These are phyloP conservation scores for Endotricha flammealis DNA, from an alignment of 2,888 invertebrate genomes.

Conservation along the genomic window DNA sequence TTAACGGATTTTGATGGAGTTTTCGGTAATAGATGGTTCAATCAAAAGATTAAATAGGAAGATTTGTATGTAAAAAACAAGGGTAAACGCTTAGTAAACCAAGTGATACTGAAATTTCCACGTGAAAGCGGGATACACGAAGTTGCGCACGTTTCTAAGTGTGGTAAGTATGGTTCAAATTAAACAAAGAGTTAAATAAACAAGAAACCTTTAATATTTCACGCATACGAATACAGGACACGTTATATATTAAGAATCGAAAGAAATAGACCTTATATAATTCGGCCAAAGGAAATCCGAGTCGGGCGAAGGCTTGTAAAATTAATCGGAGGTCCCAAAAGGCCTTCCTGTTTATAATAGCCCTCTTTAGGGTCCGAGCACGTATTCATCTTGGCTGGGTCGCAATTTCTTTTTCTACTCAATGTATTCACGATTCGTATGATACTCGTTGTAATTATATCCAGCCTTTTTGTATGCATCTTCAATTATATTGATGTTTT, in stretches of 20 bases:
- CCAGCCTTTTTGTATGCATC: background rate
- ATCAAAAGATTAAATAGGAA: too few species aligned
- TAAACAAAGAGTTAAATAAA: too few species aligned
- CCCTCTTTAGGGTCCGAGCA: constrained; percentile 7
- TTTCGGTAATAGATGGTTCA: too few species aligned
- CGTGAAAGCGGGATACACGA: too few species aligned
- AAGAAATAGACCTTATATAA: constrained; percentile 5
- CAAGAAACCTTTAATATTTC: too few species aligned
- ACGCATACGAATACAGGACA: too few species aligned
- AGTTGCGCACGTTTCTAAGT: too few species aligned
- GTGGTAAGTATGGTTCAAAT: too few species aligned
- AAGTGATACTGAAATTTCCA: too few species aligned
- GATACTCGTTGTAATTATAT: constrained; percentile 5
- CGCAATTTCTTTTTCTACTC: background rate
- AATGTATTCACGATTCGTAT: constrained; percentile 1
- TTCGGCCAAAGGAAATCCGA: constrained; percentile 1
- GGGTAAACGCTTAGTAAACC: too few species aligned
- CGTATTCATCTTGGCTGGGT: constrained; percentile 6
- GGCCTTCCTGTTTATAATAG: constrained; percentile 10
- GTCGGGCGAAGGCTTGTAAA: constrained; percentile 3
- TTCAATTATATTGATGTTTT: background rate
- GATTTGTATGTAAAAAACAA: too few species aligned
- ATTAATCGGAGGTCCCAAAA: constrained; percentile 7
- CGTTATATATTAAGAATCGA: background rate
- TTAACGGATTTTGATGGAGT: too few species aligned